Evolutionary conservation across 2,888 invertebrate species (phyloP).

Genomic region (Malacosoma neustria): DNA sequence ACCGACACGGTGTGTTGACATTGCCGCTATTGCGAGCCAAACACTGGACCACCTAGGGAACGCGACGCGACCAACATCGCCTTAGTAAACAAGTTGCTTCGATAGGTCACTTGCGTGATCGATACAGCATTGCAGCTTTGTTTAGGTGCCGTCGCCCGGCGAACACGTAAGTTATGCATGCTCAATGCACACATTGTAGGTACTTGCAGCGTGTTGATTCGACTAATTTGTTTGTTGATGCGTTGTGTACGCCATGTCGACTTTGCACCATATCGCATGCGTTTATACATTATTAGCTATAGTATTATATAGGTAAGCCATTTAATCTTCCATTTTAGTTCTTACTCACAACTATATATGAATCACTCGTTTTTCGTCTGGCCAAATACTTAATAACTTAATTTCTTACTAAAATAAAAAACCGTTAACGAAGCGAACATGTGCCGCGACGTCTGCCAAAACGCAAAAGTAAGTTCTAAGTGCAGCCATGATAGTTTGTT

Average conservation of each 20-base stretch:
- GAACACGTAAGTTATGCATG: constrained; percentile 61
- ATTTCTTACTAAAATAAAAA: constrained; percentile 37
- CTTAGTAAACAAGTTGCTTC: constrained; percentile 4
- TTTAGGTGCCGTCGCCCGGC: constrained; percentile 40
- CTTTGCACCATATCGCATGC: neutral
- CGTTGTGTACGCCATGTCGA: constrained; percentile 22
- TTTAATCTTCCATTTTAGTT: neutral
- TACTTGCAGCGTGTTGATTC: constrained; percentile 38
- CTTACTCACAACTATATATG: constrained; percentile 11
- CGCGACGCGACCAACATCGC: neutral
- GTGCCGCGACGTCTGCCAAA: constrained; percentile 16
- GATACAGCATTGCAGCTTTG: constrained; percentile 40
- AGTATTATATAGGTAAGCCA: too few relatives aligned
- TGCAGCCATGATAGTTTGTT: constrained; percentile 2
- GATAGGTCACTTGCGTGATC: constrained; percentile 20
- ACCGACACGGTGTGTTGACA: constrained; percentile 2
- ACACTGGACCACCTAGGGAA: neutral
- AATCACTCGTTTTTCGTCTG: constrained; percentile 16
- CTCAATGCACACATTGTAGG: constrained; percentile 48
- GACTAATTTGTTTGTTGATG: constrained; percentile 50
- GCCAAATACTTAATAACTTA: constrained; percentile 28
- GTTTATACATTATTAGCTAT: neutral
- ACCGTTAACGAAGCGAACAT: constrained; percentile 39
- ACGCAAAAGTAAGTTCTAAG: constrained; percentile 22
- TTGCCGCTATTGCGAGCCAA: constrained; percentile 10